Percentiles rank a stretch among this genome's conserved stretches.
Evolutionary conservation across 2,113 vertebrate genomes (phyloP).

Genomic region (Elaphurus davidianus): DNA sequence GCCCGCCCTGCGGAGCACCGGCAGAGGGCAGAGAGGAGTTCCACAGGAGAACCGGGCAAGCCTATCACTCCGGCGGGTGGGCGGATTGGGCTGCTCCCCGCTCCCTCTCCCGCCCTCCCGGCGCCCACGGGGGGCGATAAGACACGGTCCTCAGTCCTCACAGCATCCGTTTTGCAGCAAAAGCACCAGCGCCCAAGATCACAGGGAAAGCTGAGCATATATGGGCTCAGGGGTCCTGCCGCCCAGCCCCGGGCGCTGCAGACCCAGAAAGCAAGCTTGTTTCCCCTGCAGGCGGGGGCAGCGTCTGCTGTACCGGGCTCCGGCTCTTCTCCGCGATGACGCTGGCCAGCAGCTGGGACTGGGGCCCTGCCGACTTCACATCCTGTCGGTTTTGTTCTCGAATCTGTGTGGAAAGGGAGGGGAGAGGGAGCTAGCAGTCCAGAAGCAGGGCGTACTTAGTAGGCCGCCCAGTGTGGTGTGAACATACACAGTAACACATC

Average conservation of each 20-base stretch:
- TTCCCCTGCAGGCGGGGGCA: conserved; percentile 51
- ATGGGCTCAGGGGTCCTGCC: conserved; percentile 58
- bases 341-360: conserved; percentile 94
- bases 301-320: conserved; percentile 85
- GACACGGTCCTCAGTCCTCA: conserved; percentile 27
- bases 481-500: background rate
- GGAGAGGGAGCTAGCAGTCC: background rate
- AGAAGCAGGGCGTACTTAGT: background rate
- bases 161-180: conserved; percentile 35
- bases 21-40: background rate
- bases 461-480: background rate
- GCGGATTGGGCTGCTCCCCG: background rate
- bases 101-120: background rate
- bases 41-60: background rate
- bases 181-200: background rate
- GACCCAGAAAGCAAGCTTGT: background rate
- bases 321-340: conserved; percentile 92
- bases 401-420: conserved; percentile 80
- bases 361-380: conserved; percentile 95
- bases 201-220: background rate
- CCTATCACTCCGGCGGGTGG: background rate
- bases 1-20: background rate
- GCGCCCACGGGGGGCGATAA: background rate
- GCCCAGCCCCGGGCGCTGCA: conserved; percentile 14
- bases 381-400: conserved; percentile 97